phyloP scores from a whole-genome alignment of 2,888 invertebrate species.

The Xanthia togata region DNA sequence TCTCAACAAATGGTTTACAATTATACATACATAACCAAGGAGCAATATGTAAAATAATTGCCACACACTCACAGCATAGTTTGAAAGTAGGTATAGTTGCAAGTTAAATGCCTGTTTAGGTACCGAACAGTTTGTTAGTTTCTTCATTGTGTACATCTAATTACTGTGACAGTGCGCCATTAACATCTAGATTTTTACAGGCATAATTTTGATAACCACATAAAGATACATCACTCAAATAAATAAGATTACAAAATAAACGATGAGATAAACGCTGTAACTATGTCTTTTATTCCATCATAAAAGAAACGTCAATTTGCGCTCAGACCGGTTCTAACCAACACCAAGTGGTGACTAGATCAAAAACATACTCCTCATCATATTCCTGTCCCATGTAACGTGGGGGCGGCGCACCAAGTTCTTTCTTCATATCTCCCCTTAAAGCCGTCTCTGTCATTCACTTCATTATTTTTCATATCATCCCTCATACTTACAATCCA shows the following conservation, averaged over 20 bases:
- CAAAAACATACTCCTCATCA: not conserved
- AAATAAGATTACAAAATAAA: slow-evolving; percentile 27
- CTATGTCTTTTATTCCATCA: not conserved
- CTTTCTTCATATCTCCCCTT: not conserved
- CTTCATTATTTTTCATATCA: too few species aligned
- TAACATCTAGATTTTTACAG: slow-evolving; percentile 2
- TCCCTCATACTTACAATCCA: not conserved
- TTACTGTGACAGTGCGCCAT: not conserved
- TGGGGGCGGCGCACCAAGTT: not conserved
- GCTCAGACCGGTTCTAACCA: not conserved
- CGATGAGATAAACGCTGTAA: slow-evolving; percentile 11
- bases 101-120: not conserved
- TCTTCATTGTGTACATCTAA: not conserved
- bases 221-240: slow-evolving; percentile 28
- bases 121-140: not conserved
- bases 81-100: not conserved
- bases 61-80: not conserved
- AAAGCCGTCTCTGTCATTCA: not conserved
- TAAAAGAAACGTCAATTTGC: slow-evolving; percentile 35
- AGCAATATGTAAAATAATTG: not conserved
- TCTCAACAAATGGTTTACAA: too few species aligned
- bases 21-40: not conserved
- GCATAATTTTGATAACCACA: not conserved
- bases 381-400: not conserved
- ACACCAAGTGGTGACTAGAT: not conserved